These are phyloP conservation scores for Diacarnus erythraeanus DNA, from an alignment of 37 sponge, comb jelly and placozoan species.

Conservation along the genomic window DNA sequence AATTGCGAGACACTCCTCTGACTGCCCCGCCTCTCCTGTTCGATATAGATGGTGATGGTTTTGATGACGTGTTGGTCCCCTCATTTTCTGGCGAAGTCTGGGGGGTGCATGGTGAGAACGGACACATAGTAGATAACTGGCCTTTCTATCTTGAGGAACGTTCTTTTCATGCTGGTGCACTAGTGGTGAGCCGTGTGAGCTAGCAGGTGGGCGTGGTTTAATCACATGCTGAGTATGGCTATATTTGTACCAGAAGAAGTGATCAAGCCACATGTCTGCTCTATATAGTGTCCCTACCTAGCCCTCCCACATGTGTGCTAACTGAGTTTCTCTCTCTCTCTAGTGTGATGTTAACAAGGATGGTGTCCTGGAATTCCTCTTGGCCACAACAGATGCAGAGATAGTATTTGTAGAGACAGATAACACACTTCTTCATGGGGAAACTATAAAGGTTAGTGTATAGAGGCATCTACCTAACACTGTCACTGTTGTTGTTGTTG, in stretches of 20 bases:
- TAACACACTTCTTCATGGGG: conserved; percentile 55
- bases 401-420: conserved; percentile 58
- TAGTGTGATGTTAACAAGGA: conserved; percentile 73
- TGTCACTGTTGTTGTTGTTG: neutral
- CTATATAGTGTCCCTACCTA: neutral
- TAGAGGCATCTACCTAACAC: neutral
- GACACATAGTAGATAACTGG: conserved; percentile 77
- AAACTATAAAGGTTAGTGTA: conserved; percentile 61
- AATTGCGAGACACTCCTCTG: conserved; percentile 49
- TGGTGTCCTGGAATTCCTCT: conserved; percentile 60
- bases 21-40: conserved; percentile 59
- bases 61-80: conserved; percentile 53
- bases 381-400: conserved; percentile 72
- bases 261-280: neutral
- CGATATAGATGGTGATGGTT: conserved; percentile 77
- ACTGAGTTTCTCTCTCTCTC: neutral
- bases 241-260: neutral
- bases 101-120: conserved; percentile 73
- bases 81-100: conserved; percentile 69
- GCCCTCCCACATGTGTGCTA: neutral
- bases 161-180: conserved; percentile 54
- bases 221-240: conserved; percentile 1
- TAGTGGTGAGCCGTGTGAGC: conserved; percentile 35
- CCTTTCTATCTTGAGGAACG: conserved; percentile 71
- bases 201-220: neutral